phyloP scores from a whole-genome alignment of 1,140 invertebrate genomes.

The Bombus fervidus region DNA sequence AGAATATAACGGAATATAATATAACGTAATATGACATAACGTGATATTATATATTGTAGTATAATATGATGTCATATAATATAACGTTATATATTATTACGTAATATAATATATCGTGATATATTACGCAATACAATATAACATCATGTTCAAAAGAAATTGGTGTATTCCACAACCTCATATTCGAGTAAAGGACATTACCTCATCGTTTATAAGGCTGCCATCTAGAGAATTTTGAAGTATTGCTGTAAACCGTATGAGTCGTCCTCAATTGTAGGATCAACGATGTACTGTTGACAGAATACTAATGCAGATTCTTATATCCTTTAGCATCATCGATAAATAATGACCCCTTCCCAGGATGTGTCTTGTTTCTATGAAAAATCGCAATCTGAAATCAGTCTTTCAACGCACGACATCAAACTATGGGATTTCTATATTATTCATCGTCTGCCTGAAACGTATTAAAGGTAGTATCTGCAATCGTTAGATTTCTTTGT shows the following conservation, averaged over 20 bases:
- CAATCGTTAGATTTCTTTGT: not conserved
- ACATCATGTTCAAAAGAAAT: no score
- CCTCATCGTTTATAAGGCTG: slow-evolving; percentile 14
- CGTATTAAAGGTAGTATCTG: no score
- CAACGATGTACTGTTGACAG: not conserved
- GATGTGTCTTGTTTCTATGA: not conserved
- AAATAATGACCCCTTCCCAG: not conserved
- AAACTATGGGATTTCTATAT: not conserved
- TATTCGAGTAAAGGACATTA: not conserved
- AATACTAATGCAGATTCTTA: slow-evolving; percentile 29
- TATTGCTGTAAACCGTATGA: slow-evolving; percentile 19
- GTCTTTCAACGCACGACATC: not conserved
- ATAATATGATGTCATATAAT: no score
- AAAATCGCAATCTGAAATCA: not conserved
- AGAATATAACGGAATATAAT: no score
- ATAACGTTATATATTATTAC: no score
- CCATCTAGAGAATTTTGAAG: slow-evolving; percentile 28
- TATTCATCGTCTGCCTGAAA: not conserved
- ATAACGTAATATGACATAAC: no score
- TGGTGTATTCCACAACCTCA: not conserved
- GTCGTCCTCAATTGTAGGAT: slow-evolving; percentile 18
- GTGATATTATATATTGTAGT: no score
- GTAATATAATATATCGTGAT: no score
- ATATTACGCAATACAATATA: no score
- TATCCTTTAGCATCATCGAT: not conserved